A percentile compares a stretch with the other conserved stretches of the same genome.
phyloP scores from a whole-genome alignment of 2,113 vertebrate genomes.

The Cyprinodon brontotheroides region DNA sequence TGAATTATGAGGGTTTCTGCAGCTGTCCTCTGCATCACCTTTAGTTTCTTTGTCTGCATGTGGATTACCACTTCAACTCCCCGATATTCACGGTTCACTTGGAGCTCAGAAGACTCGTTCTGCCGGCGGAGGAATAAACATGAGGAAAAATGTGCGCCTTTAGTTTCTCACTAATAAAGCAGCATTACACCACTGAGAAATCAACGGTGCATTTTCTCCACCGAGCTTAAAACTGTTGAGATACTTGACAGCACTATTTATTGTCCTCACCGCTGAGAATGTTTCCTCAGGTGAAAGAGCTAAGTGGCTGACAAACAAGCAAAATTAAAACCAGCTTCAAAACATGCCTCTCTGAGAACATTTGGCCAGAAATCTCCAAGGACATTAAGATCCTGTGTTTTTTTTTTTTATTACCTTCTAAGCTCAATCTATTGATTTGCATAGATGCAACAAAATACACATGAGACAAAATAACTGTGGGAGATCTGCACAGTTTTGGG shows the following conservation, averaged over 20 bases:
- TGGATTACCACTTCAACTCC: slow-evolving; percentile 50
- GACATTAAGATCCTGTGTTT: slow-evolving; percentile 18
- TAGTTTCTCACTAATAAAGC: slow-evolving; percentile 49
- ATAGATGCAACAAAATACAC: neutral
- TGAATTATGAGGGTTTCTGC: neutral
- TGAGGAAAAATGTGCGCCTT: slow-evolving; percentile 14
- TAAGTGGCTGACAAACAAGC: slow-evolving; percentile 39
- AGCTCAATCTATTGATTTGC: slow-evolving; percentile 4
- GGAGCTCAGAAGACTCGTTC: slow-evolving; percentile 20
- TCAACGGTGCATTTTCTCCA: slow-evolving; percentile 52
- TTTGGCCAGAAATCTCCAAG: slow-evolving; percentile 22
- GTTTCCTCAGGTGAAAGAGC: slow-evolving; percentile 54
- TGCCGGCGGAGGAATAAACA: slow-evolving; percentile 27
- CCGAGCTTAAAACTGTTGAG: slow-evolving; percentile 41
- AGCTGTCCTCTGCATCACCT: slow-evolving; percentile 20
- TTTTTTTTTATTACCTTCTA: neutral
- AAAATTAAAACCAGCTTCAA: slow-evolving; percentile 39
- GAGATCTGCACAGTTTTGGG: neutral
- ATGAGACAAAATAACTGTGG: neutral
- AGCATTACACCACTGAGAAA: slow-evolving; percentile 52
- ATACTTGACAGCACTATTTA: slow-evolving; percentile 47
- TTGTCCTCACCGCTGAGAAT: slow-evolving; percentile 32
- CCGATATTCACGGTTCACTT: slow-evolving; percentile 14
- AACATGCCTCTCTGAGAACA: slow-evolving; percentile 17
- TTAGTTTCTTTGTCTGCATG: slow-evolving; percentile 27